These are phyloP conservation scores for Tiphia femorata DNA, from an alignment of 2,888 invertebrate genomes.

Conservation along the genomic window DNA sequence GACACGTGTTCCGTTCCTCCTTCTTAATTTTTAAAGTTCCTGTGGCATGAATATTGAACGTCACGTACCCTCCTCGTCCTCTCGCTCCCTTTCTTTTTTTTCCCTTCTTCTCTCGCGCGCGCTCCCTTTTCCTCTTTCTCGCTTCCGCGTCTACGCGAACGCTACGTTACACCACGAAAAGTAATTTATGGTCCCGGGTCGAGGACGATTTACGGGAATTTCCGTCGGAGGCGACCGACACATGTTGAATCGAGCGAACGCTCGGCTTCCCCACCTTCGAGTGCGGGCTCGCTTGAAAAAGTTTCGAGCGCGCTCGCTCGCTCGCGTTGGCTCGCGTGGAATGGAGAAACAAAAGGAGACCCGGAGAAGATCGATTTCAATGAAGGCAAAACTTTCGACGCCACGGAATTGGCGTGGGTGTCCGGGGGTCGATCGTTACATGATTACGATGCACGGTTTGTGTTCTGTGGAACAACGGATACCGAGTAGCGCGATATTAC, in stretches of 20 bases:
- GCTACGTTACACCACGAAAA: slow-evolving; percentile 14
- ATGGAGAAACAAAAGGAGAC: no score
- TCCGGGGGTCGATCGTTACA: no score
- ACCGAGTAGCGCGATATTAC: no score
- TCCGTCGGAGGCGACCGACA: background rate
- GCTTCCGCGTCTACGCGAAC: background rate
- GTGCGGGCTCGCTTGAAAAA: no score
- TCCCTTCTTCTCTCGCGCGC: background rate
- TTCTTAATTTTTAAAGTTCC: slow-evolving; percentile 48
- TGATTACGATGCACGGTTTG: no score
- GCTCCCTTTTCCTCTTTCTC: background rate
- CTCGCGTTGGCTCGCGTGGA: background rate
- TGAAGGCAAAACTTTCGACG: no score
- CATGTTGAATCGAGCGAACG: no score
- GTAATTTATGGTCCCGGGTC: slow-evolving; percentile 14
- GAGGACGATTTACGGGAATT: slow-evolving; percentile 11
- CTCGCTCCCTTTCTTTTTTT: background rate
- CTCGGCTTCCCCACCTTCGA: background rate
- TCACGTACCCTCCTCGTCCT: slow-evolving; percentile 37
- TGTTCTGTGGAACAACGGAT: no score
- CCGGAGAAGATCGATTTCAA: no score
- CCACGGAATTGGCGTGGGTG: no score
- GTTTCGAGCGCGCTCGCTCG: background rate
- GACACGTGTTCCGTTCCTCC: slow-evolving; percentile 54
- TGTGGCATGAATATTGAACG: slow-evolving; percentile 58